These are phyloP conservation scores for Elaeidobius kamerunicus DNA, from an alignment of 2,888 invertebrate genomes.

Conservation along the genomic window DNA sequence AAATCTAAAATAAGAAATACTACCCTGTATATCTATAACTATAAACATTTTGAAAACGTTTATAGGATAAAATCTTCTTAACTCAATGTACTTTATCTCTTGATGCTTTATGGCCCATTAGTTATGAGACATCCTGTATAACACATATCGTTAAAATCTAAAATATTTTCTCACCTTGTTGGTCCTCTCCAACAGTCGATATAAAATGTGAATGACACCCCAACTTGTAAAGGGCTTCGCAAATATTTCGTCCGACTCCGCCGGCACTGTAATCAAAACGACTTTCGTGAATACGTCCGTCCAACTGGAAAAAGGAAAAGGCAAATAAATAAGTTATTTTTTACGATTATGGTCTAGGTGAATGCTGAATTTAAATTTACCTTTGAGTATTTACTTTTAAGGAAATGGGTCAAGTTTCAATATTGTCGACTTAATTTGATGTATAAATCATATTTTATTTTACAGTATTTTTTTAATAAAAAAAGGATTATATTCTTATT, in stretches of 20 bases:
- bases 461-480: too few relatives aligned
- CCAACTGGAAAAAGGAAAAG: constrained; percentile 56
- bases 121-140: neutral
- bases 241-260: constrained; percentile 91
- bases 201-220: constrained; percentile 63
- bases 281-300: constrained; percentile 76
- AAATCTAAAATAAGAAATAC: too few relatives aligned
- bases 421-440: neutral
- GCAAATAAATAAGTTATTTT: neutral
- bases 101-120: too few relatives aligned
- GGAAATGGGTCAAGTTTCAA: neutral
- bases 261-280: constrained; percentile 67
- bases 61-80: neutral
- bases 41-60: too few relatives aligned
- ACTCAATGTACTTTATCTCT: too few relatives aligned
- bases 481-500: too few relatives aligned
- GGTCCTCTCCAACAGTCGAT: constrained; percentile 75
- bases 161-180: constrained; percentile 47
- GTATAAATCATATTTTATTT: neutral
- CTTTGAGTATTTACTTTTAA: neutral
- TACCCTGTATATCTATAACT: too few relatives aligned
- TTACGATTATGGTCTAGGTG: constrained; percentile 3
- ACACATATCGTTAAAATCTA: neutral
- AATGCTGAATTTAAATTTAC: constrained; percentile 4
- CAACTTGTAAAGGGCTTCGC: constrained; percentile 78